Evolutionary conservation across 2,797 vertebrate species (phyloP), one percentile per base, ranked within the genome.

Genomic region (Vireo griseus): DNA sequence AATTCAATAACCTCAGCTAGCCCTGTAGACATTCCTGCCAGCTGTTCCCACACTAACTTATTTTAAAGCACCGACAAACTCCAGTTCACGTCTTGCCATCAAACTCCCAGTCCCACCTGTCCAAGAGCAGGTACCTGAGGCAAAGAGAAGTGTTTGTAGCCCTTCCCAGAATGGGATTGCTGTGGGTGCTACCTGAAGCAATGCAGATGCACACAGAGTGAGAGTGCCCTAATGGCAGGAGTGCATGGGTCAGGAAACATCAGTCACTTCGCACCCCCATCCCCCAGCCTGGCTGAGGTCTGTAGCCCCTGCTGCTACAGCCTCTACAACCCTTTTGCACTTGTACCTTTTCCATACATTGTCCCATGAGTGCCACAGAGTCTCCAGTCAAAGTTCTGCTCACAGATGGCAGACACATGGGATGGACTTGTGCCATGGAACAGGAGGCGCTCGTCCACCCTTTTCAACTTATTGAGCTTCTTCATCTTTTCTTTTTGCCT

Each of bases 381-480:
- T 55, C 99, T 98, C 99, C 99, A 99, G 97, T 99, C 99, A 26
- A 99, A 99, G 97, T 99, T 99, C 95, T 98, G 94, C 58, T 62
- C 94, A 92, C 99, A 99, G 95, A 99, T 99, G 93, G 98, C 97
- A 0, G 98, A 66, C 0, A 98, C 26, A 1, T 98, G 79, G 66
- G 91, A 93, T 2, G 92, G 11, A 72, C 92, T 96, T 0, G 99
- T 99, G 72, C 99, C 99, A 0, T 99, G 99, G 92, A 99, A 99
- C 29, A 99, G 98, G 72, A 97, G 97, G 31, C 94, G 97, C 91
- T 99, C 99, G 0, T 88, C 66, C 33, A 98, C 97, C 0, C 3
- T 3, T 47, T 65, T 33, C 10, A 51, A 40, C 18, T 94, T 2
- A 97, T 94, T 8, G 22, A 57, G 2, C 66, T 97, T 91, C 63